Evolutionary conservation across 2,797 vertebrate species (phyloP).

Genomic region (Lindbergichthys nudifrons): DNA sequence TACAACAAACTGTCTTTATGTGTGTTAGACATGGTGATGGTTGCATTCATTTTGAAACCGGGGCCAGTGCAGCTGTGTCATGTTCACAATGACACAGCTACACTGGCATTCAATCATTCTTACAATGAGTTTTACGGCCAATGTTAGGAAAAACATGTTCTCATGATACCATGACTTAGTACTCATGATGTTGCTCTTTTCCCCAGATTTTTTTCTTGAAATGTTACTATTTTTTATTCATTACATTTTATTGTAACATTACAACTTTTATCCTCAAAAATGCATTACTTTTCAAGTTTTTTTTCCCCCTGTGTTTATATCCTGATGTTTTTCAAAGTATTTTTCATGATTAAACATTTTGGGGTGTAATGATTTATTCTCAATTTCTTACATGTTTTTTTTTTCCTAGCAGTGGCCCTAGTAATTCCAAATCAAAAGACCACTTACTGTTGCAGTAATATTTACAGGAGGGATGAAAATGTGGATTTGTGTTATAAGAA

Average conservation of each 20-base stretch:
- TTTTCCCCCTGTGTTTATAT: too few relatives aligned
- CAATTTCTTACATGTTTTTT: not conserved
- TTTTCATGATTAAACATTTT: too few relatives aligned
- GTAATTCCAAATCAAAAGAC: too few relatives aligned
- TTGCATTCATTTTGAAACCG: not conserved
- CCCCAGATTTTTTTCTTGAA: not conserved
- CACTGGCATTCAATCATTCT: not conserved
- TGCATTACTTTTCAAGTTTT: too few relatives aligned
- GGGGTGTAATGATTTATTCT: not conserved
- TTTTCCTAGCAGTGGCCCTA: not conserved
- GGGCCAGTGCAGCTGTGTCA: constrained; percentile 8
- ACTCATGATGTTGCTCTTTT: not conserved
- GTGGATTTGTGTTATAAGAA: not conserved
- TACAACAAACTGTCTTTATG: not conserved
- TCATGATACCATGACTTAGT: too few relatives aligned
- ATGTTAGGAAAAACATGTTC: not conserved
- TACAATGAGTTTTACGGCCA: not conserved
- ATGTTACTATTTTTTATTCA: too few relatives aligned
- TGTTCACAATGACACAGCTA: not conserved
- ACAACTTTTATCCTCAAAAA: too few relatives aligned
- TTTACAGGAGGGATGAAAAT: not conserved
- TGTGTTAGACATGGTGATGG: constrained; percentile 14
- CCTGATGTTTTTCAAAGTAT: too few relatives aligned
- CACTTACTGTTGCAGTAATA: not conserved
- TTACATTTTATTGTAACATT: not conserved